Evolutionary conservation across 2,888 invertebrate species (phyloP), one percentile per base, ranked within the genome.

Genomic region (Dysmachus trigonus): DNA sequence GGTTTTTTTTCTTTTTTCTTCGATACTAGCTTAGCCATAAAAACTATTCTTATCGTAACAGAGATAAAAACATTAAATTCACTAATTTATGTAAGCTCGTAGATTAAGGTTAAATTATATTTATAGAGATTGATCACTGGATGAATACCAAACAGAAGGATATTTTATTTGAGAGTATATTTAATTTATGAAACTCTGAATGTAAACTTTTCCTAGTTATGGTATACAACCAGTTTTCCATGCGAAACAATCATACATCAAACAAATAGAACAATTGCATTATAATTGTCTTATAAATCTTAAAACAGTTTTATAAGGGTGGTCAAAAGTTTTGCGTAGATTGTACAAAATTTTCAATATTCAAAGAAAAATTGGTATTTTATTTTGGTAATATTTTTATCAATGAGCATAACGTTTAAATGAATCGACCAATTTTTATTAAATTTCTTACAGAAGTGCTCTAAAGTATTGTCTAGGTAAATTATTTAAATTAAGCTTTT

Each of bases 1-100:
- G 62, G 22, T n/a, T 31, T 62, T 6, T 7, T 62, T 76, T 10
- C 30, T n/a, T 31, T 62, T 6, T 7, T 62, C 41, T 10, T 47
- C 47, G 27, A 47, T 77, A 77, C 47, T 77, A 81, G 53, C 81
- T 81, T 81, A 81, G 53, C 51, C 30, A 81, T 81, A 81, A 81
- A 81, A 81, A 81, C 81, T 81, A 81, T 81, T 13, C 53, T 81
- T 33, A 81, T 51, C 27, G 62, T 81, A 81, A 81, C 81, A 81
- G 81, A 81, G 81, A 81, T 81, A 81, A 81, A 81, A 81, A 81
- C 81, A 81, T 81, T 81, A 62, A 81, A 81, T 81, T 81, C 51
- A 81, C 81, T 81, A 81, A 81, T 53, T 81, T 53, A 27, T 81
- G 53, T 81, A 81, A 81, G 81, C 81, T 81, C 81, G 81, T 81